phyloP scores from a whole-genome alignment of 2,797 vertebrate genomes.

The Anabas testudineus region DNA sequence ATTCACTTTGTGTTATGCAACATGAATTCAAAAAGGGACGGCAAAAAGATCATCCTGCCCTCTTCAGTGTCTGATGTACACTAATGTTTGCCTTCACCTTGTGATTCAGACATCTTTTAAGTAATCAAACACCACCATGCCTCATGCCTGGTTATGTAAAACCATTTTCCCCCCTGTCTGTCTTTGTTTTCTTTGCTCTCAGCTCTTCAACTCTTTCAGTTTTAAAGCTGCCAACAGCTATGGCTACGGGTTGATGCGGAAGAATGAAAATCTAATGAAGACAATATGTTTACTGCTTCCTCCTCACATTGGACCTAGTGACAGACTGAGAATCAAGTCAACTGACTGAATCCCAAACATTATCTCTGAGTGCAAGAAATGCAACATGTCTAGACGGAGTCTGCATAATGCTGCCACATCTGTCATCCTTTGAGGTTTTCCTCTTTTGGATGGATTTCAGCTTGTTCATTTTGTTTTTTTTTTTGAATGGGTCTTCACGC shows the following conservation, averaged over 20 bases:
- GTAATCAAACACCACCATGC: not conserved
- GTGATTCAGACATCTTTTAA: conserved; percentile 13
- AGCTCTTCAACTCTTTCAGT: not conserved
- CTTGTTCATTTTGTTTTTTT: not conserved
- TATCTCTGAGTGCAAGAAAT: too few species aligned
- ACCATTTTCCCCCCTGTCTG: not conserved
- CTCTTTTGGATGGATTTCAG: not conserved
- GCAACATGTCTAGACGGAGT: not conserved
- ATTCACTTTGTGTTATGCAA: conserved; percentile 30
- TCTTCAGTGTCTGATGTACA: not conserved
- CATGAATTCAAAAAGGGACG: not conserved
- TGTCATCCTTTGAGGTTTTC: not conserved
- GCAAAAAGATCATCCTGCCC: not conserved
- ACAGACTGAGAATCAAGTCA: not conserved
- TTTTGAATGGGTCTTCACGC: not conserved
- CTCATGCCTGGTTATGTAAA: not conserved
- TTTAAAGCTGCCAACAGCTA: not conserved
- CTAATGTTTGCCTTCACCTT: not conserved
- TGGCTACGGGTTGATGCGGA: not conserved
- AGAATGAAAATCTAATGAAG: not conserved
- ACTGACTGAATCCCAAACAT: too few species aligned
- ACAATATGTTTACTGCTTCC: not conserved
- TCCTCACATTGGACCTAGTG: not conserved
- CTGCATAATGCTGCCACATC: not conserved
- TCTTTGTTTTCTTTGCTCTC: not conserved